Percentiles rank a stretch among this genome's conserved stretches.
phyloP scores from a whole-genome alignment of 1,140 invertebrate species.

The Nasonia longicornis region DNA sequence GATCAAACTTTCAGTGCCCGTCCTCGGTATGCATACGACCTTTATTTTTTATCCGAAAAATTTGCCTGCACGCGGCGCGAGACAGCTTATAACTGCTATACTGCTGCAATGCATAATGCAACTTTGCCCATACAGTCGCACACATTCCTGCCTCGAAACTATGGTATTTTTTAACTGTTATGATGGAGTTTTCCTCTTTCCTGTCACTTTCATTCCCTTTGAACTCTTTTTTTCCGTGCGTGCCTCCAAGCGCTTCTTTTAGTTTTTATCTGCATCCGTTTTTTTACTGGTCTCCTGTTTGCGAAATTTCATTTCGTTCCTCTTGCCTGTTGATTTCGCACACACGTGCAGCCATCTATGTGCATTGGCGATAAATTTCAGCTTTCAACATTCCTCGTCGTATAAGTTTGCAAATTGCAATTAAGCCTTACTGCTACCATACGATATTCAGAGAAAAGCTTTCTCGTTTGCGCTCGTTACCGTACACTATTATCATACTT shows the following conservation, averaged over 20 bases:
- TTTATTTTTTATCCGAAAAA: slow-evolving; percentile 4
- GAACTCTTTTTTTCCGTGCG: background rate
- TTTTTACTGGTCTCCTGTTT: background rate
- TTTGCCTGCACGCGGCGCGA: too few relatives aligned
- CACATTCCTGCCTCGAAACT: background rate
- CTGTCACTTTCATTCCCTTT: slow-evolving; percentile 22
- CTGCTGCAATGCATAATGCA: too few relatives aligned
- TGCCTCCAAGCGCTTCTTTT: background rate
- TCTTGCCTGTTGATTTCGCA: background rate
- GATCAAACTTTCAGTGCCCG: too few relatives aligned
- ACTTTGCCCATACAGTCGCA: too few relatives aligned
- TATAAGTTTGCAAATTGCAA: slow-evolving; percentile 4
- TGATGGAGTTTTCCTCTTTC: background rate
- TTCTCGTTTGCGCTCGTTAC: background rate
- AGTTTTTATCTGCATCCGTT: background rate
- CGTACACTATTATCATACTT: background rate
- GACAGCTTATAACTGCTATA: too few relatives aligned
- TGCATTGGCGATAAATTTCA: background rate
- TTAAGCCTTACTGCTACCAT: background rate
- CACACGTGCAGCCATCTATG: background rate
- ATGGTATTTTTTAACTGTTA: background rate
- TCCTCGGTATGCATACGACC: background rate
- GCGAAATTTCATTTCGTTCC: slow-evolving; percentile 5
- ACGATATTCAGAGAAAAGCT: background rate
- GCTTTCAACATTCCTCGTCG: background rate